Evolutionary conservation across 2,888 invertebrate species (phyloP).

Genomic region (Ornithoptera priamus): DNA sequence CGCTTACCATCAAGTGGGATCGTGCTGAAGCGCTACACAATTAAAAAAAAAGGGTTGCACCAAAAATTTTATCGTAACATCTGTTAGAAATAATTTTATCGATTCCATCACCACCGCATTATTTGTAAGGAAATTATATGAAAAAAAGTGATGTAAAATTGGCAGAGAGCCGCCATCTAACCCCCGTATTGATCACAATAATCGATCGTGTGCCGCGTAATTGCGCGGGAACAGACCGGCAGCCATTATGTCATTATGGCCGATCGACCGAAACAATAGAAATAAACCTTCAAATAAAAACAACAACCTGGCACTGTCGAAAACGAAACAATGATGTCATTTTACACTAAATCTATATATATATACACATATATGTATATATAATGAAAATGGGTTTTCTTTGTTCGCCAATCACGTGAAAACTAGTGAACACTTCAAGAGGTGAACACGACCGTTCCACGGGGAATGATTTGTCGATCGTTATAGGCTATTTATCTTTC

Average conservation of each 20-base stretch:
- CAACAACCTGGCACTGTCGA: constrained; percentile 27
- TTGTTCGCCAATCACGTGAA: too few species aligned
- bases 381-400: too few species aligned
- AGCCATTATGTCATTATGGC: constrained; percentile 78
- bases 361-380: too few species aligned
- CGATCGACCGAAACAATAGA: constrained; percentile 73
- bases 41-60: background rate
- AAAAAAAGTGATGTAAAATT: constrained; percentile 73
- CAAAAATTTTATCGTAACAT: constrained; percentile 27
- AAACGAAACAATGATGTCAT: constrained; percentile 37
- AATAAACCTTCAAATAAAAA: constrained; percentile 34
- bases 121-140: constrained; percentile 66
- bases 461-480: too few species aligned
- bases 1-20: too few species aligned
- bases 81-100: constrained; percentile 47
- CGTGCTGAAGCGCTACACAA: too few species aligned
- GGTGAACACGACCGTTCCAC: too few species aligned
- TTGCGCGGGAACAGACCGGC: constrained; percentile 74
- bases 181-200: constrained; percentile 79
- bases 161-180: constrained; percentile 77
- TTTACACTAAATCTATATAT: background rate
- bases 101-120: constrained; percentile 61
- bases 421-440: too few species aligned
- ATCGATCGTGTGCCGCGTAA: constrained; percentile 80
- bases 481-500: too few species aligned